phyloP scores from a whole-genome alignment of 2,888 invertebrate species.

The Zygothrica quintamaculata region DNA sequence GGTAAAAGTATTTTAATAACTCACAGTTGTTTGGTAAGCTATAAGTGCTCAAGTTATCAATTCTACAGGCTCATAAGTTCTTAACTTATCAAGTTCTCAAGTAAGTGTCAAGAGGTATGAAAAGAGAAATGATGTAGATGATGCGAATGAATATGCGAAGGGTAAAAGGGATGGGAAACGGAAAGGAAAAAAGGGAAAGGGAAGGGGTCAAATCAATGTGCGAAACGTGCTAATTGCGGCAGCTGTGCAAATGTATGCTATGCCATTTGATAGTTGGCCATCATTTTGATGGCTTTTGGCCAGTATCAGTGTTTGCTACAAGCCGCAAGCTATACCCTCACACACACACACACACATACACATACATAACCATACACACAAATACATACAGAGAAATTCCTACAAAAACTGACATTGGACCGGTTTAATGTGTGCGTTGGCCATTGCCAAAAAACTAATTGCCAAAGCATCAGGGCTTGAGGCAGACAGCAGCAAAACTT shows the following conservation, averaged over 20 bases:
- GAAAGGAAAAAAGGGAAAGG: too few species aligned
- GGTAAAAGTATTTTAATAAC: constrained; percentile 69
- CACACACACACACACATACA: constrained; percentile 2
- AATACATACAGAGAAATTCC: neutral
- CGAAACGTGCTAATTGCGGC: constrained; percentile 80
- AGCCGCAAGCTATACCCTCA: constrained; percentile 4
- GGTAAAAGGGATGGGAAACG: too few species aligned
- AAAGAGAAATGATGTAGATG: too few species aligned
- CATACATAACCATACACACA: constrained; percentile 1
- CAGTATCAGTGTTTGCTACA: constrained; percentile 26
- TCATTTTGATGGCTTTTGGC: constrained; percentile 69
- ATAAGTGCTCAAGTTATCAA: constrained; percentile 14
- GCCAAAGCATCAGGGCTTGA: constrained; percentile 51
- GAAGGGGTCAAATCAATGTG: constrained; percentile 69
- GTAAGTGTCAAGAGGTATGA: too few species aligned
- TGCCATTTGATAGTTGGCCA: constrained; percentile 76
- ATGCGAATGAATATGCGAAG: too few species aligned
- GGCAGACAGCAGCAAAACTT: constrained; percentile 57
- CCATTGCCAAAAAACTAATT: constrained; percentile 72
- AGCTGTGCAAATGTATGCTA: constrained; percentile 76
- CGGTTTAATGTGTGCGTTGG: constrained; percentile 50
- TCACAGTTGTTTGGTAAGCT: constrained; percentile 15
- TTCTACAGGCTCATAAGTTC: constrained; percentile 10
- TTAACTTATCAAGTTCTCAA: constrained; percentile 24
- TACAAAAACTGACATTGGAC: constrained; percentile 16